Evolutionary conservation across 2,888 invertebrate species (phyloP), one percentile per base, ranked within the genome.

Genomic region (Hydrotaea diabolus): DNA sequence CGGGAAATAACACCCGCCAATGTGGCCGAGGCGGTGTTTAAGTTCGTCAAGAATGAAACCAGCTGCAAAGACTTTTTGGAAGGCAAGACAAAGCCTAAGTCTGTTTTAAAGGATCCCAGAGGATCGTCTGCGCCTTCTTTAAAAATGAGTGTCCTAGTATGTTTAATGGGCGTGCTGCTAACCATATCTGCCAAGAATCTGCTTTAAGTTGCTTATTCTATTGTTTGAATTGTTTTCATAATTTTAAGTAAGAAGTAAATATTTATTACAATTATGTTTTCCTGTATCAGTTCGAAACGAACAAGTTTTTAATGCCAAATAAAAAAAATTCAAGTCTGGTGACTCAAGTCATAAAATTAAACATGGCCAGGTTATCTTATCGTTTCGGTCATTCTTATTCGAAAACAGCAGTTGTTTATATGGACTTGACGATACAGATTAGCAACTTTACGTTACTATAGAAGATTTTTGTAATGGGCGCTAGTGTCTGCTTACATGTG

Each of bases 1-100:
- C 89, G 92, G 0, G 95, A 96, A 66, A 95, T 96, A 7, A 97
- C 97, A 0, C 96, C 97, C 0, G 95, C 95, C 39, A 97, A 97
- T 92, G 95, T 97, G 88, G 94, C 95, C 0, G 96, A 96, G 84
- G 95, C 96, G 0, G 93, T 97, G 78, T 95, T 97, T 89, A 94
- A 94, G 85, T 96, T 94, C 89, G 93, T 96, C 8, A 94, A 94
- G 88, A 95, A 94, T 89, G 94, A 94, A 79, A 95, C 95, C 0
- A 95, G 95, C 0, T 96, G 96, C 88, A 86, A 89, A 80, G 78
- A 86, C 26, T 89, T 87, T 86, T 86, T 90, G 77, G 77, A 88
- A 31, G 87, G 87, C 0, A 88, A 87, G 1, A 79, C 87, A 72
- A 91, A 88, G 8, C 87, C 87, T 72, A 87, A 86, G 43, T 88